Conservation (phyloP, 2,113 vertebrate genomes). For the Rhizomys pruinosus region DNA sequence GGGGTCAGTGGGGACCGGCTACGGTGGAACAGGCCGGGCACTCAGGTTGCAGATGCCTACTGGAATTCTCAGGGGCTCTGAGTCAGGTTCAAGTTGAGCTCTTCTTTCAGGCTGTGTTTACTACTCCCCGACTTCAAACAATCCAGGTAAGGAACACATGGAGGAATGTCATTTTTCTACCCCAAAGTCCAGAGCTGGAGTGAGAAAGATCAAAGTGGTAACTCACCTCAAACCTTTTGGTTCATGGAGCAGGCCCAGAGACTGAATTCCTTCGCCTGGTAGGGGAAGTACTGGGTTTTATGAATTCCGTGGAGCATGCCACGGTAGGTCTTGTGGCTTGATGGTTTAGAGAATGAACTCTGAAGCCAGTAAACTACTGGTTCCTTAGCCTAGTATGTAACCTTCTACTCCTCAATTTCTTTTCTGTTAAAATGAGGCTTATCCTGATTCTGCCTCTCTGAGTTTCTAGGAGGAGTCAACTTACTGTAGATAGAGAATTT, state of each 20-base stretch:
- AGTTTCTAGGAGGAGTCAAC: neutral
- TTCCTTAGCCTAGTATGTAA: neutral
- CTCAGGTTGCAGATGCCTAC: neutral
- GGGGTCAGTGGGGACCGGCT: too few relatives aligned
- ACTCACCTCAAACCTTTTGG: neutral
- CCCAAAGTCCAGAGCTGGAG: neutral
- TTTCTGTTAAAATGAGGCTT: constrained; percentile 17
- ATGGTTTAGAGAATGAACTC: neutral
- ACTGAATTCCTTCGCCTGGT: neutral
- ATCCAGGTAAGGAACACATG: neutral
- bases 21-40: neutral
- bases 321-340: accelerated
- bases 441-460: neutral
- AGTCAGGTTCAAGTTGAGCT: neutral
- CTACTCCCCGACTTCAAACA: neutral
- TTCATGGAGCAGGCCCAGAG: neutral
- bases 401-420: neutral
- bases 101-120: neutral
- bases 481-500: neutral
- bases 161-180: neutral
- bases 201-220: neutral
- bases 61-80: neutral
- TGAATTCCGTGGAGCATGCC: neutral
- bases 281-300: neutral
- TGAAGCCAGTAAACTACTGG: neutral